A percentile compares a stretch with the other conserved stretches of the same genome.
phyloP scores from a whole-genome alignment of 2,797 vertebrate species.

The Ctenopoma multispine region DNA sequence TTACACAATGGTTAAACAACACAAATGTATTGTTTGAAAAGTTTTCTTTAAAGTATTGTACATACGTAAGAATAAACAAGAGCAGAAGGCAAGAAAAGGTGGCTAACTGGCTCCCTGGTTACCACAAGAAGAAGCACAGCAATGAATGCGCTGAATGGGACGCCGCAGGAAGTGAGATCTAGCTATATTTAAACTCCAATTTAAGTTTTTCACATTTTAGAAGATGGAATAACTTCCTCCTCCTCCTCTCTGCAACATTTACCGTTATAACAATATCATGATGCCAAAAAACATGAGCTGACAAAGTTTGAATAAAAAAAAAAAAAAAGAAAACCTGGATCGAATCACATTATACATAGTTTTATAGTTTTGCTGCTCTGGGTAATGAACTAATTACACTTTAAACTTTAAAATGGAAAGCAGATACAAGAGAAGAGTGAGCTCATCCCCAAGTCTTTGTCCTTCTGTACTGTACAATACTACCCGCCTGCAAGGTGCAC shows the following conservation, averaged over 20 bases:
- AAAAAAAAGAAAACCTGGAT: conserved; percentile 55
- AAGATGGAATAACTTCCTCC: conserved; percentile 62
- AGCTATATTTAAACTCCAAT: conserved; percentile 51
- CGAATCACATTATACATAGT: conserved; percentile 72
- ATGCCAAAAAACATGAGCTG: conserved; percentile 47
- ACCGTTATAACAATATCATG: conserved; percentile 52
- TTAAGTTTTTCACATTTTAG: conserved; percentile 74
- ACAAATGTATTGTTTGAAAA: conserved; percentile 56
- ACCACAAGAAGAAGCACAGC: conserved; percentile 54
- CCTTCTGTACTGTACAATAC: conserved; percentile 86
- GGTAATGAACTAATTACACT: conserved; percentile 67
- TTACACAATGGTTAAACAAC: conserved; percentile 73
- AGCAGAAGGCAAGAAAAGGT: conserved; percentile 45
- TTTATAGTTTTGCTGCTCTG: conserved; percentile 70
- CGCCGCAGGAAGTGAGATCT: conserved; percentile 35
- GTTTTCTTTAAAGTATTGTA: conserved; percentile 57
- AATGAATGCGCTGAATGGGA: conserved; percentile 29
- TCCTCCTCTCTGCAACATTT: conserved; percentile 60
- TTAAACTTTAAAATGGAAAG: conserved; percentile 67
- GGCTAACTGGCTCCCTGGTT: conserved; percentile 62
- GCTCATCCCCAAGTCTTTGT: conserved; percentile 78
- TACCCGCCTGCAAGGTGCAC: conserved; percentile 79
- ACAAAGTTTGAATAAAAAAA: conserved; percentile 27
- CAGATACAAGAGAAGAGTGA: conserved; percentile 74
- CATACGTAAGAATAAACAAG: conserved; percentile 56